These are phyloP conservation scores for Euborellia annulipes DNA, from an alignment of 1,140 invertebrate species.

Conservation along the genomic window DNA sequence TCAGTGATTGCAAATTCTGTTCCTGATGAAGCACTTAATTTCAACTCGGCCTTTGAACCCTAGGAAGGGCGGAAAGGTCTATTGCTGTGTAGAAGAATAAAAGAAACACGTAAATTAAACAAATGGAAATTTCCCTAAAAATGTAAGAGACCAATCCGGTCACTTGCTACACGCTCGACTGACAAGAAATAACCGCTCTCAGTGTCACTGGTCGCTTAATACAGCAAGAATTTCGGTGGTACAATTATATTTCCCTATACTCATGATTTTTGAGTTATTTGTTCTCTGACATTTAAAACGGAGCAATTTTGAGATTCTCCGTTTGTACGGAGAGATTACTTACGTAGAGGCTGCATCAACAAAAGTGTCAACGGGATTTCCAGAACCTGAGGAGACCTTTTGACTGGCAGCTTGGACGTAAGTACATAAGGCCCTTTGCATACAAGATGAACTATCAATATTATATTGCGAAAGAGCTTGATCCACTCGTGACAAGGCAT, in stretches of 20 bases:
- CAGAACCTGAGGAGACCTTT: constrained; percentile 38
- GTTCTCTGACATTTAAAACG: neutral
- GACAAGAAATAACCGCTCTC: no score
- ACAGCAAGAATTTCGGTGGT: no score
- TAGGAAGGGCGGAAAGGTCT: no score
- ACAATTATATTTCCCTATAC: neutral
- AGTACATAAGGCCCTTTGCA: constrained; percentile 58
- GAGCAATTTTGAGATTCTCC: neutral
- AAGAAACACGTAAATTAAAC: no score
- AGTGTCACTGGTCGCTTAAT: no score
- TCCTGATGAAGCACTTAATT: no score
- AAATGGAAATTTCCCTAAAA: no score
- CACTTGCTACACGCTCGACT: no score
- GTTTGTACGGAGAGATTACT: constrained; percentile 19
- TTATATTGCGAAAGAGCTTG: constrained; percentile 51
- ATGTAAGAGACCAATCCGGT: no score
- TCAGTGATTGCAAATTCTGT: no score
- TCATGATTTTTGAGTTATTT: neutral
- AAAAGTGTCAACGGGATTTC: constrained; percentile 45
- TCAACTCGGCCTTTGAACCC: no score
- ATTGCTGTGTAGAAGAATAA: no score
- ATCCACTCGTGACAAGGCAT: constrained; percentile 52
- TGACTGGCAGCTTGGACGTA: constrained; percentile 49
- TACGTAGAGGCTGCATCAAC: constrained; percentile 46
- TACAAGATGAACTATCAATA: constrained; percentile 59